A percentile compares a stretch with the other conserved stretches of the same genome.
phyloP scores from a whole-genome alignment of 2,113 vertebrate species.

The Chloebia gouldiae region DNA sequence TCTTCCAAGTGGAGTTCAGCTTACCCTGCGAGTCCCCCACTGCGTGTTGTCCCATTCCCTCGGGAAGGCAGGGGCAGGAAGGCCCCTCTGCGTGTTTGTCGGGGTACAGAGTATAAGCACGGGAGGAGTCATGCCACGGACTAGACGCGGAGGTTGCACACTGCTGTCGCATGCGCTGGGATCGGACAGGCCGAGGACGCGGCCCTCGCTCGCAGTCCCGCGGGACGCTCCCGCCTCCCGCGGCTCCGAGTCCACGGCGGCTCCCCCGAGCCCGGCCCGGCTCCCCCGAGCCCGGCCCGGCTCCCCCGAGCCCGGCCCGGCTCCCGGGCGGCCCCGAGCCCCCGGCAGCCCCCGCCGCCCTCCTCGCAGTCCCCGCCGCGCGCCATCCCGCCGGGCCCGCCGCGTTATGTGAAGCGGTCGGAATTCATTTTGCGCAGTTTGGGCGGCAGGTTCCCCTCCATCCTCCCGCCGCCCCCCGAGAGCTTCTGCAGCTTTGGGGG shows the following conservation, averaged over 20 bases:
- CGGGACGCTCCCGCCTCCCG: constrained; percentile 59
- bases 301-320: not conserved
- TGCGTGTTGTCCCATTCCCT: constrained; percentile 44
- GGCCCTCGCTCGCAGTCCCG: not conserved
- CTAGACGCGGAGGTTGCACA: constrained; percentile 79
- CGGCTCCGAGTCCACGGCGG: not conserved
- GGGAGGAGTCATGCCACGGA: constrained; percentile 90
- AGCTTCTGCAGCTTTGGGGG: constrained; percentile 97
- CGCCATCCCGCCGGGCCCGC: not conserved
- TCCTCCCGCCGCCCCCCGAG: constrained; percentile 79
- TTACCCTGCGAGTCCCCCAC: constrained; percentile 62
- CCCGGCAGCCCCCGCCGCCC: not conserved
- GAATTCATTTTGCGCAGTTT: constrained; percentile 99
- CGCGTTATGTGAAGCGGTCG: constrained; percentile 91
- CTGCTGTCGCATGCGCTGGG: constrained; percentile 89
- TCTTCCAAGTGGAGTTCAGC: not conserved
- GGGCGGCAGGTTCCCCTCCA: constrained; percentile 94
- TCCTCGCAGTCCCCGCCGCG: not conserved
- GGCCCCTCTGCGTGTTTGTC: constrained; percentile 61
- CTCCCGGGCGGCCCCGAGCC: not conserved
- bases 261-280: not conserved
- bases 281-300: not conserved
- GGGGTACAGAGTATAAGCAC: constrained; percentile 82
- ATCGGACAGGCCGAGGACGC: constrained; percentile 79
- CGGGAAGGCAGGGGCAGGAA: constrained; percentile 49